Evolutionary conservation across 2,888 invertebrate genomes (phyloP).

Genomic region (Nomada ruficornis): DNA sequence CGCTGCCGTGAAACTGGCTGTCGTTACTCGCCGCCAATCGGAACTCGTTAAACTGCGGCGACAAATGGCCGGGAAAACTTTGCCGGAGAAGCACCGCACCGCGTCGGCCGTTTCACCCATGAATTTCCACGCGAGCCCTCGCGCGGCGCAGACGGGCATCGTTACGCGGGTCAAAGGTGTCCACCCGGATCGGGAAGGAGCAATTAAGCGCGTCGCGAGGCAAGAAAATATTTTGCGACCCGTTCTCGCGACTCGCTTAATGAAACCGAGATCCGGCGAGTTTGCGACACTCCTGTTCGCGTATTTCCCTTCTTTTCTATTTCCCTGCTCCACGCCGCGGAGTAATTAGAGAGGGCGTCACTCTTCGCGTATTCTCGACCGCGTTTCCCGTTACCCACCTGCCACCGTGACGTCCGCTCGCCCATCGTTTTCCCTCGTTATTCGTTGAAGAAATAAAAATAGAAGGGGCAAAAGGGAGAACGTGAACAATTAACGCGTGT

Average conservation of each 20-base stretch:
- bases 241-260: slow-evolving; percentile 22
- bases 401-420: background rate
- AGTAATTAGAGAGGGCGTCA: slow-evolving; percentile 36
- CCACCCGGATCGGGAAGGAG: slow-evolving; percentile 1
- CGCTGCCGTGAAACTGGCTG: slow-evolving; percentile 42
- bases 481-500: background rate
- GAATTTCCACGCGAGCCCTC: slow-evolving; percentile 24
- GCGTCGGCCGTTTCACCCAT: background rate
- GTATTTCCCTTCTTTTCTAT: background rate
- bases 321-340: background rate
- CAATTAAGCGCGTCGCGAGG: slow-evolving; percentile 36
- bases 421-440: background rate
- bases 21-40: slow-evolving; percentile 44
- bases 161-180: slow-evolving; percentile 7
- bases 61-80: slow-evolving; percentile 48
- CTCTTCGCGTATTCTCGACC: slow-evolving; percentile 26
- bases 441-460: background rate
- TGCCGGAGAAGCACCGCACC: background rate
- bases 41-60: slow-evolving; percentile 45
- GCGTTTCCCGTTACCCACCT: background rate
- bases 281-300: background rate
- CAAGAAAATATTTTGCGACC: slow-evolving; percentile 15
- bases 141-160: background rate
- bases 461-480: background rate
- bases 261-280: slow-evolving; percentile 23